These are phyloP conservation scores for Seriola quinqueradiata DNA, from an alignment of 2,113 vertebrate genomes.

Conservation along the genomic window DNA sequence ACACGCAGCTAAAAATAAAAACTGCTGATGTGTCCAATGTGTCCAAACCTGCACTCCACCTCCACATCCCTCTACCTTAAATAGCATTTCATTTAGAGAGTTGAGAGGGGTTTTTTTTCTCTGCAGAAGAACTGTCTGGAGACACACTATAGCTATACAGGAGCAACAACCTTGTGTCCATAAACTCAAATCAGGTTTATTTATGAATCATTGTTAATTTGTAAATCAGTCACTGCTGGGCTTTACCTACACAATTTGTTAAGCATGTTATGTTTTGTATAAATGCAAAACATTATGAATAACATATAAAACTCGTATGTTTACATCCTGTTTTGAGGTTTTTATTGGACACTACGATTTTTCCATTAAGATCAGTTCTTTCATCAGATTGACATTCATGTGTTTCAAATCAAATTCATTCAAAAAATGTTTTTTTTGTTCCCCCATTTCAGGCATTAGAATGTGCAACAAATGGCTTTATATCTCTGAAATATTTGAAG, in stretches of 20 bases:
- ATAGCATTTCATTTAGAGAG: constrained; percentile 26
- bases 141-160: background rate
- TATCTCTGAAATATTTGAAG: too few species aligned
- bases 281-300: background rate
- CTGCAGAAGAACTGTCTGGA: background rate
- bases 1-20: constrained; percentile 68
- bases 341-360: background rate
- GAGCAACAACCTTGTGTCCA: background rate
- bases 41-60: constrained; percentile 45
- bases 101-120: background rate
- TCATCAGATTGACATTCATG: background rate
- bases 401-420: background rate
- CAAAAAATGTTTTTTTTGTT: background rate
- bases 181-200: background rate
- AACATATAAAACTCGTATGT: background rate
- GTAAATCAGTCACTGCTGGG: background rate
- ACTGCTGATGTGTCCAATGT: constrained; percentile 67
- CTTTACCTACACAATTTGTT: background rate
- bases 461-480: too few species aligned
- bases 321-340: too few species aligned
- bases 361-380: background rate
- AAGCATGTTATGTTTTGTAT: background rate
- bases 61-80: constrained; percentile 37
- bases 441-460: background rate
- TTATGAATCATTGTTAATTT: background rate